Conservation (phyloP, 2,888 invertebrate genomes). For the Smittia aterrima region DNA sequence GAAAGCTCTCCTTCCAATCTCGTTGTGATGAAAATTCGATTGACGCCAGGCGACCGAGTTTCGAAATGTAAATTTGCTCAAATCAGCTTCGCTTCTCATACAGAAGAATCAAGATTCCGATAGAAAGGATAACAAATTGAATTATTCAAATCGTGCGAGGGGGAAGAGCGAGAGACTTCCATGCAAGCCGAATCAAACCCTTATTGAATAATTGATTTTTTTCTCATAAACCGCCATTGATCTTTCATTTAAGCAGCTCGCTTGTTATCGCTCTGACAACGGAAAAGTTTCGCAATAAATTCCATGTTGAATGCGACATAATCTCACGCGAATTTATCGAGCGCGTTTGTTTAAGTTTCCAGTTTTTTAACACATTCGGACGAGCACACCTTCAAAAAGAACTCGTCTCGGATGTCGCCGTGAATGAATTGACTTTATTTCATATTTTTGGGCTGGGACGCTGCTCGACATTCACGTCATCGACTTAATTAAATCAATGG, state of each 20-base stretch:
- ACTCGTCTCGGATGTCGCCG: background rate
- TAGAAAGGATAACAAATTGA: constrained; percentile 36
- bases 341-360: background rate
- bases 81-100: background rate
- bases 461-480: background rate
- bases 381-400: background rate
- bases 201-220: constrained; percentile 34
- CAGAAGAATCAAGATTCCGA: background rate
- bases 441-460: background rate
- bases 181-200: constrained; percentile 1
- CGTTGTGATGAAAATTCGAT: background rate
- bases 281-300: background rate
- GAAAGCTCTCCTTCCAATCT: background rate
- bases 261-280: background rate
- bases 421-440: background rate
- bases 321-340: background rate
- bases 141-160: constrained; percentile 21
- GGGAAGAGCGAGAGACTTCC: background rate
- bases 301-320: background rate
- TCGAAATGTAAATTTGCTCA: constrained; percentile 2
- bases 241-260: background rate
- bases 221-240: background rate
- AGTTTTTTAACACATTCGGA: background rate
- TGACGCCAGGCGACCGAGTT: background rate
- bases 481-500: background rate